Conservation (phyloP, 2,113 vertebrate genomes). For the Pomatorhinus ruficollis region DNA sequence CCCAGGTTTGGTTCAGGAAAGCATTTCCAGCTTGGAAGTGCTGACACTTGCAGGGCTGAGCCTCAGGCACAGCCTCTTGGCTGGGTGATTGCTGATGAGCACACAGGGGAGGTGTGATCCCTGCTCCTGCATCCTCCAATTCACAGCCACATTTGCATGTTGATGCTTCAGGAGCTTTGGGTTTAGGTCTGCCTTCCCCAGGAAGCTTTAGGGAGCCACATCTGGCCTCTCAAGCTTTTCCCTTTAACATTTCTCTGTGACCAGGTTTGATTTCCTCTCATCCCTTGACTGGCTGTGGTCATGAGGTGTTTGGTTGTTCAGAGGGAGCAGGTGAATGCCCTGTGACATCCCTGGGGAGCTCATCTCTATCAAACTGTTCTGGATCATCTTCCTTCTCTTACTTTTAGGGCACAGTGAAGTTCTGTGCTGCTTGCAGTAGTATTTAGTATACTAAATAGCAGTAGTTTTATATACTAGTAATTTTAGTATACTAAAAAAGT, state of each 20-base stretch:
- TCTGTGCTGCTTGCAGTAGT: not conserved
- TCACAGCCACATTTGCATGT: not conserved
- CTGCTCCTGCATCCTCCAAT: not conserved
- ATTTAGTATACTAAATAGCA: too few species aligned
- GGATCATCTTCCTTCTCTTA: not conserved
- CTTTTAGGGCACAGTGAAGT: not conserved
- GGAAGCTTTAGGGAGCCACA: not conserved
- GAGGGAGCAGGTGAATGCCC: not conserved
- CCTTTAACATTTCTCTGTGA: not conserved
- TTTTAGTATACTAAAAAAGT: not conserved
- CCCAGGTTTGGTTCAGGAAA: not conserved
- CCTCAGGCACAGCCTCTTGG: not conserved
- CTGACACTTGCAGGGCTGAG: not conserved
- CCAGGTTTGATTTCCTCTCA: not conserved
- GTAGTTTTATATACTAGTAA: too few species aligned
- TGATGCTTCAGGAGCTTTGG: not conserved
- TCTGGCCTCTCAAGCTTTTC: not conserved
- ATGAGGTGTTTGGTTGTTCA: accelerated
- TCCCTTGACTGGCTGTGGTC: not conserved
- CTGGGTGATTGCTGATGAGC: not conserved
- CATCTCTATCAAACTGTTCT: accelerated
- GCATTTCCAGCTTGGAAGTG: not conserved
- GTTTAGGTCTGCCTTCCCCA: not conserved
- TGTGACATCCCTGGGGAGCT: not conserved
- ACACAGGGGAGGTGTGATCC: not conserved